Conservation (phyloP, 2,888 invertebrate species). For the Cetonia aurata region DNA sequence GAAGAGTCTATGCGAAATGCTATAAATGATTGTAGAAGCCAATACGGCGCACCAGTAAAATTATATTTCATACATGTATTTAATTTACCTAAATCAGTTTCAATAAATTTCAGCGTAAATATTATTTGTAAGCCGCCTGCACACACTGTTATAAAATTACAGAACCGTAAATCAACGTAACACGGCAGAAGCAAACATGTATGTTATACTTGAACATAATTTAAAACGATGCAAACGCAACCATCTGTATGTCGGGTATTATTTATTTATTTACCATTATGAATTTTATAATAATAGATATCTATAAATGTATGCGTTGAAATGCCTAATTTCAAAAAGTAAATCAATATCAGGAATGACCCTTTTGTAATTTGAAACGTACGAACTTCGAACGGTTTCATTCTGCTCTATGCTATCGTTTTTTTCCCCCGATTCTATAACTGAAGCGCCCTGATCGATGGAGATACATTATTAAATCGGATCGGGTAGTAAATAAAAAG, state of each 20-base stretch:
- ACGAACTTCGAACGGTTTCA: no score
- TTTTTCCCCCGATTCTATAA: constrained; percentile 2
- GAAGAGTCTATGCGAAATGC: no score
- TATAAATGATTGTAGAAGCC: no score
- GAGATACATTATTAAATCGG: constrained; percentile 33
- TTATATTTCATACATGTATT: no score
- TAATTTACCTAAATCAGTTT: no score
- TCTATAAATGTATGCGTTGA: no score
- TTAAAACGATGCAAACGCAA: constrained; percentile 15
- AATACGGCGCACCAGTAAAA: no score
- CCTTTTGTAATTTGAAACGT: constrained; percentile 2
- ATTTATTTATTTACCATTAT: no score
- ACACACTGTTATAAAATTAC: constrained; percentile 25
- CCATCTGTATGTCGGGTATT: no score
- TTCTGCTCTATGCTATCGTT: background rate
- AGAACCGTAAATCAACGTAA: constrained; percentile 31
- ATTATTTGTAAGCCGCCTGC: background rate
- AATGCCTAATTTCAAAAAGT: background rate
- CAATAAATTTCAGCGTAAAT: no score
- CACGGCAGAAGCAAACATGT: constrained; percentile 23
- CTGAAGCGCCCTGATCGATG: background rate
- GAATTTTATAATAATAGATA: no score
- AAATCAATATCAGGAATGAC: constrained; percentile 1
- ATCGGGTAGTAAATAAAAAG: constrained; percentile 45
- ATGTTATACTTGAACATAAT: constrained; percentile 14